Conservation (phyloP, 2,113 vertebrate genomes). For the Colius striatus region DNA sequence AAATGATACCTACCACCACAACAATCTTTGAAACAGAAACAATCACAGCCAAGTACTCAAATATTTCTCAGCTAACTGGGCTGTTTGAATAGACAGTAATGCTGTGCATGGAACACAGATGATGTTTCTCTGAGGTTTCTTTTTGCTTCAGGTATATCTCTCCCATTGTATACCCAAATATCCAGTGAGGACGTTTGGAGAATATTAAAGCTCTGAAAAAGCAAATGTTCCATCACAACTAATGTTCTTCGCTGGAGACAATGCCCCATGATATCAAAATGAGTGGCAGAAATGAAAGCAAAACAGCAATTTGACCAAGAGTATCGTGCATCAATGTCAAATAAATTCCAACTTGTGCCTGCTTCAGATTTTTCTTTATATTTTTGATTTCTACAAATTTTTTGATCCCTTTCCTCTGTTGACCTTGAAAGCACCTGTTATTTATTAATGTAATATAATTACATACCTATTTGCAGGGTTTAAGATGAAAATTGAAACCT, state of each 20-base stretch:
- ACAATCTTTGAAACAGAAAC: neutral
- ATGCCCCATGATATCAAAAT: neutral
- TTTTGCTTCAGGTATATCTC: neutral
- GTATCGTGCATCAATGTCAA: conserved; percentile 36
- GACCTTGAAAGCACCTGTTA: conserved; percentile 55
- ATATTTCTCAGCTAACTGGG: neutral
- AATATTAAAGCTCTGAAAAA: conserved; percentile 1
- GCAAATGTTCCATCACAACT: neutral
- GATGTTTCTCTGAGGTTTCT: neutral
- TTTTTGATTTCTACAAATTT: conserved; percentile 12
- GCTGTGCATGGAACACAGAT: neutral
- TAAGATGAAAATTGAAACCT: conserved; percentile 66
- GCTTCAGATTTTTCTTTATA: neutral
- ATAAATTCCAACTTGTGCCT: neutral
- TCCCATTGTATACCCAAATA: neutral
- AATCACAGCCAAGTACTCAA: neutral
- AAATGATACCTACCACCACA: neutral
- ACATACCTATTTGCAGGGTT: conserved; percentile 46
- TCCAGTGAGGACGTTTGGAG: neutral
- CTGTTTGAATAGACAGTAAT: neutral
- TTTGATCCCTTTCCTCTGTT: conserved; percentile 30
- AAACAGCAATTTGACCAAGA: conserved; percentile 31
- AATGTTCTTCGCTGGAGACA: neutral
- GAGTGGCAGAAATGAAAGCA: conserved; percentile 51
- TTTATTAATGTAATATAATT: conserved; percentile 69